Conservation (phyloP, 2,113 vertebrate species). For the Elephas maximus region DNA sequence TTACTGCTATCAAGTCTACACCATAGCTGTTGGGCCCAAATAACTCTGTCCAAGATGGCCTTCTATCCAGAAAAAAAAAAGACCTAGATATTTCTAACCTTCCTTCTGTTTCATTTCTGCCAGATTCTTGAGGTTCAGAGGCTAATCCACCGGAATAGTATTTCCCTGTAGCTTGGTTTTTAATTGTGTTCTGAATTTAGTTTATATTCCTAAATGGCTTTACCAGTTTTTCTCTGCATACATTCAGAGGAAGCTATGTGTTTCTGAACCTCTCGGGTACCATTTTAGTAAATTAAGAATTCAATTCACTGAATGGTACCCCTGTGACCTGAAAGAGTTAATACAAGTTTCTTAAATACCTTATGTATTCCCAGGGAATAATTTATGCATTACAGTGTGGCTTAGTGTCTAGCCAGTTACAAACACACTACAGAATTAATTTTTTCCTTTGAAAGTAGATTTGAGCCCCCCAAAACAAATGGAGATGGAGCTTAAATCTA, state of each 20-base stretch:
- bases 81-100: neutral
- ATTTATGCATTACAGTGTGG: constrained; percentile 43
- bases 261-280: constrained; percentile 38
- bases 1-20: neutral
- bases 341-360: constrained; percentile 69
- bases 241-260: constrained; percentile 59
- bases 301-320: constrained; percentile 50
- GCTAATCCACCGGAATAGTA: neutral
- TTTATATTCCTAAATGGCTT: constrained; percentile 58
- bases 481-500: neutral
- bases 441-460: neutral
- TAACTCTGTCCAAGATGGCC: neutral
- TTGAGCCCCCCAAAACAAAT: neutral
- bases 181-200: constrained; percentile 68
- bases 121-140: neutral
- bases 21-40: neutral
- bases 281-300: constrained; percentile 75
- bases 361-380: constrained; percentile 62
- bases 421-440: neutral
- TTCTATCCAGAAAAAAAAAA: neutral
- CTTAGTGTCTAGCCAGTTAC: constrained; percentile 10
- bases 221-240: neutral
- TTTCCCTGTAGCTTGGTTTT: constrained; percentile 56
- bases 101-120: neutral
- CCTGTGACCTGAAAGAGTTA: constrained; percentile 76